phyloP scores from a whole-genome alignment of 2,888 invertebrate genomes.

The Drosophila kambysellisi region DNA sequence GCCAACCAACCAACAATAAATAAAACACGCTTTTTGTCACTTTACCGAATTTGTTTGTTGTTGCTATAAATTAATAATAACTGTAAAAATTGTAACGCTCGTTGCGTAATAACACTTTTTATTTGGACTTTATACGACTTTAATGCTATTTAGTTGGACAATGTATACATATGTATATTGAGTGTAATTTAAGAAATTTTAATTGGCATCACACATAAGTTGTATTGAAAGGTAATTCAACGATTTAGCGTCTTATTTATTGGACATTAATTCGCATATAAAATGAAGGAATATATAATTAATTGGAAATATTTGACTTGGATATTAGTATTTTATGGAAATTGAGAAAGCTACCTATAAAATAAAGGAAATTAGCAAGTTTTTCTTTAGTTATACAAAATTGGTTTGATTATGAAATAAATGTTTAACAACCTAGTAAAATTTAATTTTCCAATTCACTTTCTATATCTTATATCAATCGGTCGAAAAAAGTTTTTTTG shows the following conservation, averaged over 20 bases:
- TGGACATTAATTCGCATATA: background rate
- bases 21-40: constrained; percentile 12
- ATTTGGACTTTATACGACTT: background rate
- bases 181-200: background rate
- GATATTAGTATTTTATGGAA: background rate
- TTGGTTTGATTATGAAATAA: background rate
- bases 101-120: constrained; percentile 40
- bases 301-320: background rate
- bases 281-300: background rate
- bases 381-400: background rate
- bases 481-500: too few species aligned
- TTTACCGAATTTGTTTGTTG: constrained; percentile 7
- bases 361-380: background rate
- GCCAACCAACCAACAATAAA: constrained; percentile 30
- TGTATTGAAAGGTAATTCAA: background rate
- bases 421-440: background rate
- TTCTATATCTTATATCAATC: too few species aligned
- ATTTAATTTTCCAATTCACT: background rate
- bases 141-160: background rate
- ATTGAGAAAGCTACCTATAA: background rate
- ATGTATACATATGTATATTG: background rate
- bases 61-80: constrained; percentile 12
- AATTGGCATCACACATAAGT: background rate
- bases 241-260: background rate
- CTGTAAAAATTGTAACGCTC: background rate